phyloP scores from a whole-genome alignment of 2,797 vertebrate genomes.

The Echeneis naucrates region DNA sequence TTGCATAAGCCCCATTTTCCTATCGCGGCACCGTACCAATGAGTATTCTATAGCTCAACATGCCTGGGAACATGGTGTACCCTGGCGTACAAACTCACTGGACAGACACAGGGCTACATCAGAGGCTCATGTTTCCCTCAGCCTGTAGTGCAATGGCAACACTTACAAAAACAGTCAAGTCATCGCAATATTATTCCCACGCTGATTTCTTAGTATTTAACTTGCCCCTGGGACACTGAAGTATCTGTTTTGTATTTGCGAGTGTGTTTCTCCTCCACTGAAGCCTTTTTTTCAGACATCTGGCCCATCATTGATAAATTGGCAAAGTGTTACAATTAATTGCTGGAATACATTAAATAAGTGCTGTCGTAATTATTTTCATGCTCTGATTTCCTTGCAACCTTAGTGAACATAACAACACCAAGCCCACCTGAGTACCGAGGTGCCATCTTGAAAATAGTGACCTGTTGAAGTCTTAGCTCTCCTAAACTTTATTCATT shows the following conservation, averaged over 20 bases:
- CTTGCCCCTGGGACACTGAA: constrained; percentile 18
- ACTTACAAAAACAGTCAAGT: constrained; percentile 55
- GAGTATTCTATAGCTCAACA: constrained; percentile 46
- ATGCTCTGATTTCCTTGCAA: constrained; percentile 21
- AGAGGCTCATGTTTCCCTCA: constrained; percentile 57
- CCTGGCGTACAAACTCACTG: constrained; percentile 13
- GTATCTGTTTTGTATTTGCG: neutral
- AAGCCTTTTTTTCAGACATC: constrained; percentile 22
- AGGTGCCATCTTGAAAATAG: constrained; percentile 28
- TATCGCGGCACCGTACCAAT: constrained; percentile 29
- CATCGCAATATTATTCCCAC: constrained; percentile 61
- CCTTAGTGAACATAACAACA: constrained; percentile 12
- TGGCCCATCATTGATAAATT: constrained; percentile 20
- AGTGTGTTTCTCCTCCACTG: neutral
- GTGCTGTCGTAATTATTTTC: constrained; percentile 22
- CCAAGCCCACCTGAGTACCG: constrained; percentile 15
- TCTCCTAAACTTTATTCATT: constrained; percentile 36
- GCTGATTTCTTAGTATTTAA: constrained; percentile 55
- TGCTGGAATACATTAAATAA: constrained; percentile 10
- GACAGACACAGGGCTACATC: constrained; percentile 49
- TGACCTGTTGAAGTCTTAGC: constrained; percentile 19
- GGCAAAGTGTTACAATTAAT: constrained; percentile 9
- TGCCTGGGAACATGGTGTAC: constrained; percentile 55
- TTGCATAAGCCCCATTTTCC: constrained; percentile 42
- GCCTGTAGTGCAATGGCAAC: constrained; percentile 35